Conservation (phyloP, 2,888 invertebrate species). For the Pyrochroa serraticornis region DNA sequence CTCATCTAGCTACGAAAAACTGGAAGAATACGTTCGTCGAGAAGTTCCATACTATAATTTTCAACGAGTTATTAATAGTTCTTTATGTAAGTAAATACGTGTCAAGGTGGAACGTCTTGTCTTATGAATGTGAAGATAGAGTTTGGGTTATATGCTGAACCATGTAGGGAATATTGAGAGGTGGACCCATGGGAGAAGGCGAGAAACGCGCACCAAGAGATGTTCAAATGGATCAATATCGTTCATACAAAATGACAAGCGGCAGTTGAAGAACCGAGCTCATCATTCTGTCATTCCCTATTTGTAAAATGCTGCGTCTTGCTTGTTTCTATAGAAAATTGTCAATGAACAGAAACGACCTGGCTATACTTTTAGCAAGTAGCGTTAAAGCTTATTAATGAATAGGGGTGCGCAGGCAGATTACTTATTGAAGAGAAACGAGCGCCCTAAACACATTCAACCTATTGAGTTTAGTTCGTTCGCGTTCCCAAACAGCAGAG, state of each 20-base stretch:
- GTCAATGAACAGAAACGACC: conserved; percentile 7
- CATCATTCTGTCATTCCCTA: conserved; percentile 27
- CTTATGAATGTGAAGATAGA: too few relatives aligned
- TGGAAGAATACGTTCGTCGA: too few relatives aligned
- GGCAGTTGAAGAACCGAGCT: conserved; percentile 12
- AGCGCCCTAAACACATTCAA: conserved; percentile 25
- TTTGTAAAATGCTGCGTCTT: conserved; percentile 27
- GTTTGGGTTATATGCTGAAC: too few relatives aligned
- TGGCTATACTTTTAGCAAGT: conserved; percentile 1
- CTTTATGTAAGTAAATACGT: too few relatives aligned
- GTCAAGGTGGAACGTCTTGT: too few relatives aligned
- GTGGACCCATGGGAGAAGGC: neutral
- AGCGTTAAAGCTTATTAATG: neutral
- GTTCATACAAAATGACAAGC: conserved; percentile 7
- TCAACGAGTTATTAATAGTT: too few relatives aligned
- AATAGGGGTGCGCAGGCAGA: neutral
- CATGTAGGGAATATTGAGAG: too few relatives aligned
- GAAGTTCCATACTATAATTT: too few relatives aligned
- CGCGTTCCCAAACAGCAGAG: conserved; percentile 21
- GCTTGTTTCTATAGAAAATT: conserved; percentile 18
- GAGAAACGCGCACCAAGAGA: neutral
- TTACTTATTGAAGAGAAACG: neutral
- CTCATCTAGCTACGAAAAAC: too few relatives aligned
- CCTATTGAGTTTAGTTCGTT: conserved; percentile 25
- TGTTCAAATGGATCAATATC: conserved; percentile 7